phyloP scores from a whole-genome alignment of 2,888 invertebrate genomes.

The Dolichopus griseipennis region DNA sequence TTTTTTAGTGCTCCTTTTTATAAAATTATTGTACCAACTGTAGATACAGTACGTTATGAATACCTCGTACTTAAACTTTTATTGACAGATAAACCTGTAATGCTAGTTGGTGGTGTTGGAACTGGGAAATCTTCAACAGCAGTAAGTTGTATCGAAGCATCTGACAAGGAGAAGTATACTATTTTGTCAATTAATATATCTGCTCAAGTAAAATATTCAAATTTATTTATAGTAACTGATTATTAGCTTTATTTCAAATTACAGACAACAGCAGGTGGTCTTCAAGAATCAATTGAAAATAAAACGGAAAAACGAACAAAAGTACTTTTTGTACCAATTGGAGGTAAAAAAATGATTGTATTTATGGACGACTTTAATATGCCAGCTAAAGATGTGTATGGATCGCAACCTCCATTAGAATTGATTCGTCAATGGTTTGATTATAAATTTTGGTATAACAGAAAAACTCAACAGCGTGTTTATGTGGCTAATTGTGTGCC shows the following conservation, averaged over 20 bases:
- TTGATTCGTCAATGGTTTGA: constrained; percentile 77
- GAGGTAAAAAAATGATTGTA: constrained; percentile 73
- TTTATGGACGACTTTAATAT: constrained; percentile 91
- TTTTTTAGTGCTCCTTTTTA: constrained; percentile 63
- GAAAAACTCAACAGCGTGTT: constrained; percentile 66
- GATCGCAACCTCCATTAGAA: constrained; percentile 83
- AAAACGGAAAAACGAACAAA: constrained; percentile 83
- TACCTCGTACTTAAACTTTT: constrained; percentile 60
- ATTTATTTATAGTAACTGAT: not conserved
- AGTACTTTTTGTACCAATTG: constrained; percentile 69
- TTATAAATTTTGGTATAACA: constrained; percentile 84
- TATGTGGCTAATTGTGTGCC: constrained; percentile 71
- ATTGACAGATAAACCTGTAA: constrained; percentile 56
- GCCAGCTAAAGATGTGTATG: constrained; percentile 81
- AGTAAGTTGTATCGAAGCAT: constrained; percentile 52
- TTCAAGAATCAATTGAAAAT: constrained; percentile 77
- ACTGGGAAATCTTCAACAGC: constrained; percentile 78
- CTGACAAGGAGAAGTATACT: constrained; percentile 51
- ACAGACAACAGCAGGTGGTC: constrained; percentile 70
- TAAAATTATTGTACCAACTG: constrained; percentile 76
- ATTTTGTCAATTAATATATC: constrained; percentile 77
- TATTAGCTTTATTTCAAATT: not conserved
- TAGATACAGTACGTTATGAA: constrained; percentile 79
- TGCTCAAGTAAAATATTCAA: constrained; percentile 51
- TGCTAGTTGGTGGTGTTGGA: constrained; percentile 78